Conservation (phyloP, 2,797 vertebrate species). For the Dendrocincla fuliginosa region DNA sequence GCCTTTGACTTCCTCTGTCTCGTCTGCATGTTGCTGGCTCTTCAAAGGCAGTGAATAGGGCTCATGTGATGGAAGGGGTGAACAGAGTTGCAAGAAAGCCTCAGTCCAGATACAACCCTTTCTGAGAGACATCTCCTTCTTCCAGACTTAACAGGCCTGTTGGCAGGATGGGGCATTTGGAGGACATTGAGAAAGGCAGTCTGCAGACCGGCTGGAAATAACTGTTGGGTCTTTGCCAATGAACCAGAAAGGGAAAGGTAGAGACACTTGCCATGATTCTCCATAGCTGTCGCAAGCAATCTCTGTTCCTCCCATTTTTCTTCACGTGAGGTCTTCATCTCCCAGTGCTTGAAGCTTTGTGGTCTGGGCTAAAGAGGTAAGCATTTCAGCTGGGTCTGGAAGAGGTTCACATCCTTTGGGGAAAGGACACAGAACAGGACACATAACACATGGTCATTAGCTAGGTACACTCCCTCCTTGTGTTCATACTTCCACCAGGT, state of each 20-base stretch:
- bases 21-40: background rate
- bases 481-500: background rate
- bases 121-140: conserved; percentile 31
- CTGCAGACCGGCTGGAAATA: background rate
- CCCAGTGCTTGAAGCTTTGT: background rate
- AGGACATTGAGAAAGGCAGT: conserved; percentile 22
- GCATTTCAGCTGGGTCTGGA: background rate
- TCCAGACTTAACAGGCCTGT: background rate
- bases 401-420: background rate
- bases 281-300: background rate
- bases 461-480: background rate
- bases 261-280: background rate
- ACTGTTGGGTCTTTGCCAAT: conserved; percentile 21
- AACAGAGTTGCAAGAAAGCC: background rate
- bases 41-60: background rate
- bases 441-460: background rate
- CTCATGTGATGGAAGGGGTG: background rate
- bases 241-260: conserved; percentile 24
- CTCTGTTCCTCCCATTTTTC: background rate
- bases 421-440: background rate
- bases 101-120: background rate
- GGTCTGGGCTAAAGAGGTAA: conserved; percentile 9
- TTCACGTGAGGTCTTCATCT: background rate
- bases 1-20: background rate
- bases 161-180: conserved; percentile 31